Percentiles rank a stretch among this genome's conserved stretches.
Evolutionary conservation across 2,797 vertebrate genomes (phyloP).

Genomic region (Coregonus ussuriensis): DNA sequence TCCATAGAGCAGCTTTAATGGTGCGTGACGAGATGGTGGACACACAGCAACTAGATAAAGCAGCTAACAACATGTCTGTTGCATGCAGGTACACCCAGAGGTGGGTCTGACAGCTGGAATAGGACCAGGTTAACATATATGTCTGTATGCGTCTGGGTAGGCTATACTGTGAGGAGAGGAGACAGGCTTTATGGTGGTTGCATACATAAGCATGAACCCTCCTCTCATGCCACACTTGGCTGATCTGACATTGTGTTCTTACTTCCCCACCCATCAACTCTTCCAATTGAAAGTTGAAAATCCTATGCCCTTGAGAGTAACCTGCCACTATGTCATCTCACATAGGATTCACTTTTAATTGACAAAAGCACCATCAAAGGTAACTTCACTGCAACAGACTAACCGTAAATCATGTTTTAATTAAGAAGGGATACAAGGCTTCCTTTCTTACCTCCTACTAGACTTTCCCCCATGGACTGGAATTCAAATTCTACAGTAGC

Average conservation of each 20-base stretch:
- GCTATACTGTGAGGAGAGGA: constrained; percentile 30
- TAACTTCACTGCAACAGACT: too few relatives aligned
- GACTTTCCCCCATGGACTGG: constrained; percentile 65
- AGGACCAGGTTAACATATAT: constrained; percentile 23
- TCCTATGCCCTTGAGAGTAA: too few relatives aligned
- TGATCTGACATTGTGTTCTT: too few relatives aligned
- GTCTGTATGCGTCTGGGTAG: constrained; percentile 33
- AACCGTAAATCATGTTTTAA: too few relatives aligned
- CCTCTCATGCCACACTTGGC: too few relatives aligned
- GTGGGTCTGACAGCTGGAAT: constrained; percentile 13
- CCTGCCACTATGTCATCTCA: too few relatives aligned
- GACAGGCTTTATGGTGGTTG: constrained; percentile 32
- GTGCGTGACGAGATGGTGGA: constrained; percentile 50
- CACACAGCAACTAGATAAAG: constrained; percentile 38
- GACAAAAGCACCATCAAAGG: too few relatives aligned
- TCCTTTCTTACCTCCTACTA: constrained; percentile 60
- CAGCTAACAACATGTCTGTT: constrained; percentile 45
- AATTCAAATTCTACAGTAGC: constrained; percentile 65
- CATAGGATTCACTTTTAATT: too few relatives aligned
- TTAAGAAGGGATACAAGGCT: constrained; percentile 36
- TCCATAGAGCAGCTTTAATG: constrained; percentile 50
- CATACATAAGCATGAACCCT: constrained; percentile 28
- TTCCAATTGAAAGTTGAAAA: too few relatives aligned
- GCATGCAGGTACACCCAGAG: constrained; percentile 28
- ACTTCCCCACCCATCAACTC: too few relatives aligned